Evolutionary conservation across 1,140 invertebrate species (phyloP).

Genomic region (Geopemphigus sp.): DNA sequence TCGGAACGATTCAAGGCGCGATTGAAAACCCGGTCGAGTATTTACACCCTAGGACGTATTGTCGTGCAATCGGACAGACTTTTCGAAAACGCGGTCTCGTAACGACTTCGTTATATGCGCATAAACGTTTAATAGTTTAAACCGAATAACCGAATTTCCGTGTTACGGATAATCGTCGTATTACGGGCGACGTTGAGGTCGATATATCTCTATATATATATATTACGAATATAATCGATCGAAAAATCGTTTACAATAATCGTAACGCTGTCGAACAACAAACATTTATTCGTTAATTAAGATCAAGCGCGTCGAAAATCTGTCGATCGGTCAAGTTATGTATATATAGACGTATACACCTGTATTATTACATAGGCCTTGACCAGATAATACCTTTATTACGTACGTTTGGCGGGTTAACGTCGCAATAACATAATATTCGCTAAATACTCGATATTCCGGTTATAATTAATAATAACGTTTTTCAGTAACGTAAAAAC

Average conservation of each 20-base stretch:
- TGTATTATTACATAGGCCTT: constrained; percentile 1
- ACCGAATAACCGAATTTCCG: too few species aligned
- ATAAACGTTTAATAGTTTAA: too few species aligned
- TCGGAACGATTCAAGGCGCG: too few species aligned
- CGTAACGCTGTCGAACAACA: background rate
- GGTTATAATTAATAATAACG: background rate
- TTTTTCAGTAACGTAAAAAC: background rate
- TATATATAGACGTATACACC: too few species aligned
- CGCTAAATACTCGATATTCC: constrained; percentile 15
- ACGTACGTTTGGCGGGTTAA: background rate
- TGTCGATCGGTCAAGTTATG: background rate
- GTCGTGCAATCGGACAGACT: too few species aligned
- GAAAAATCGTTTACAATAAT: background rate
- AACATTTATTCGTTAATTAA: background rate
- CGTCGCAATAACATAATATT: background rate
- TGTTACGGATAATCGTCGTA: too few species aligned
- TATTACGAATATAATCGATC: background rate
- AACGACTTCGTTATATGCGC: too few species aligned
- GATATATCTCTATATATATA: too few species aligned
- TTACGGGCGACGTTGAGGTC: background rate
- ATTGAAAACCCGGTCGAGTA: too few species aligned
- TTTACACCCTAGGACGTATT: too few species aligned
- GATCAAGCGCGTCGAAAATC: background rate
- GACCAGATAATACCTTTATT: background rate
- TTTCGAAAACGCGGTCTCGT: too few species aligned